phyloP scores from a whole-genome alignment of 1,140 invertebrate genomes.

The Lanistes nyassanus region DNA sequence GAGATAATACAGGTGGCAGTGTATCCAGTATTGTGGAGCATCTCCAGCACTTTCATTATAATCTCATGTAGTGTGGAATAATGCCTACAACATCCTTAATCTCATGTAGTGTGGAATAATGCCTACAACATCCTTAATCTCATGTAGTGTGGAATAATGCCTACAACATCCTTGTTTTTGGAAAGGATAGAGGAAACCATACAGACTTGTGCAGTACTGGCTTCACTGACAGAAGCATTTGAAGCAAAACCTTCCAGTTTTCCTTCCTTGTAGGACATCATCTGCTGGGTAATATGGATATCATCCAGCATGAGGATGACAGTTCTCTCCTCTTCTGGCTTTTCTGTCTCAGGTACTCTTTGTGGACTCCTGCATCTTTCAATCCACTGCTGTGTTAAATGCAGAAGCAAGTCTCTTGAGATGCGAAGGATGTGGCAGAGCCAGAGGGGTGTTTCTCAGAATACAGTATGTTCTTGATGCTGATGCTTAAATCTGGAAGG shows the following conservation, averaged over 20 bases:
- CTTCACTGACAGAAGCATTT: slow-evolving; percentile 6
- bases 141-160: too few species aligned
- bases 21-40: neutral
- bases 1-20: slow-evolving; percentile 2
- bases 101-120: neutral
- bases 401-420: slow-evolving; percentile 4
- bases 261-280: neutral
- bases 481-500: neutral
- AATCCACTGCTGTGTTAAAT: neutral
- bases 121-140: too few species aligned
- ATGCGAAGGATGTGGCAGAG: neutral
- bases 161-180: neutral
- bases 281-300: slow-evolving; percentile 1
- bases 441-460: slow-evolving; percentile 2
- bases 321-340: neutral
- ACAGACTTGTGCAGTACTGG: neutral
- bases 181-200: neutral
- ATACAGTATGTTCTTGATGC: too few species aligned
- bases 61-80: too few species aligned
- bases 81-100: too few species aligned
- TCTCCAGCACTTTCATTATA: neutral
- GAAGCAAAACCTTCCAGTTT: slow-evolving; percentile 6
- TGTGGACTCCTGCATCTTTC: neutral
- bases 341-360: neutral
- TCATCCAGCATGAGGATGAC: neutral